Evolutionary conservation across 2,888 invertebrate genomes (phyloP).

Genomic region (Eurois occulta): DNA sequence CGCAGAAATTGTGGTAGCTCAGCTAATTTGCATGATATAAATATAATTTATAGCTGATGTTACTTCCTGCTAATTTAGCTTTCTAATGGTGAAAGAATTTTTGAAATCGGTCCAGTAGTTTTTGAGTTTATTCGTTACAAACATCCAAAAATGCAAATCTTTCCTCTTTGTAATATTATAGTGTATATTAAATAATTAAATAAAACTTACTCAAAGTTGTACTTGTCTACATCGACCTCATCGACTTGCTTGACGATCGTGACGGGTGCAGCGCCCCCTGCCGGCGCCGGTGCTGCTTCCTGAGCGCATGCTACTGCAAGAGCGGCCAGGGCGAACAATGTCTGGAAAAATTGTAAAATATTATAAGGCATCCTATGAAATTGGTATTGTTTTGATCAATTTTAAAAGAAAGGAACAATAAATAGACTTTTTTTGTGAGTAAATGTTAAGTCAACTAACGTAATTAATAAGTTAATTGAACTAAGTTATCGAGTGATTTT

Average conservation of each 20-base stretch:
- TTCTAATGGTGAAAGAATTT: no score
- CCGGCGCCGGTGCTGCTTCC: conserved; percentile 73
- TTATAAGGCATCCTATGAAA: not conserved
- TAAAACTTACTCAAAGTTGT: conserved; percentile 91
- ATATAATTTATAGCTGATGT: no score
- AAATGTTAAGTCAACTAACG: not conserved
- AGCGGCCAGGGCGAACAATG: conserved; percentile 79
- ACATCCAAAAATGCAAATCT: no score
- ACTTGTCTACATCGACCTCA: conserved; percentile 91
- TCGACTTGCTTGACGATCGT: conserved; percentile 91
- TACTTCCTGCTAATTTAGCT: no score
- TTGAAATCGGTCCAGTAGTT: no score
- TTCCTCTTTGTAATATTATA: no score
- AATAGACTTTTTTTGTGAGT: not conserved
- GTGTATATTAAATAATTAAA: not conserved
- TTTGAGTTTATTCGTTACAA: no score
- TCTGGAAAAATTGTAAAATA: conserved; percentile 70
- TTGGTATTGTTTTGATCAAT: not conserved
- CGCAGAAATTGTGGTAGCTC: no score
- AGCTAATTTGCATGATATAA: no score
- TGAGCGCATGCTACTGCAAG: conserved; percentile 81
- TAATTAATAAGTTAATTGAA: not conserved
- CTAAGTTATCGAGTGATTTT: not conserved
- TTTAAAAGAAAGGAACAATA: not conserved
- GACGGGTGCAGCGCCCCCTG: conserved; percentile 77